Base-by-base conservation (phyloP, 2,888 invertebrate genomes). In the Erynnis tages region DNA sequence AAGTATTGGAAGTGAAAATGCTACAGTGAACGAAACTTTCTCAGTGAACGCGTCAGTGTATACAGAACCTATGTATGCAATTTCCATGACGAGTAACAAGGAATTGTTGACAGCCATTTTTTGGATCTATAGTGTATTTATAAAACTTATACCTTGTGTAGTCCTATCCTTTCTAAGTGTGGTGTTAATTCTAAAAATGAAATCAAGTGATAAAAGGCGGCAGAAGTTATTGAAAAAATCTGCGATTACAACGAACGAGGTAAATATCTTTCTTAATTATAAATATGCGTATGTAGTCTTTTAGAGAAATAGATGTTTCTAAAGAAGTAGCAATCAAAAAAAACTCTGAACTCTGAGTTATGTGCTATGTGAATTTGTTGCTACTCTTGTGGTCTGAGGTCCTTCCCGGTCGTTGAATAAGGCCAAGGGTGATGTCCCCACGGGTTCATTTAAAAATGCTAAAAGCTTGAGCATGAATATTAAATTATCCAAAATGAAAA, bases 51-150 rank as follows among this genome's bases (percentile, higher is more conserved):
- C 55, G 2, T 69, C 83, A 2, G 41, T 25, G 14, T 65, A 49
- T 17, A 58, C 52, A 32, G 91, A 91, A 2, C 92, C 92, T 0
- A 82, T 93, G 14, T 95, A 94, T 75, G 90, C 91, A 25, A 91
- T 96, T 7, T 90, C 89, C 48, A 91, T 93, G 76, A 94, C 94
- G 57, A 91, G 90, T 59, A 93, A 93, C 67, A 91, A 91, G 66
- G 83, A 90, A 17, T 80, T 93, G 45, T 82, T 93, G 56, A 92
- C 91, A 44, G 91, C 95, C 13, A 97, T 96, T 79, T 96, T 97
- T 75, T 96, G 96, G 94, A 93, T 97, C 65, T 98, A 98, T 82
- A 95, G 97, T 73, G 96, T 97, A 27, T 93, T 98, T 54, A 94
- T 98, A 62, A 98, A 98, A 84, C 89, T 98, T 44, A 93, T 97